Evolutionary conservation across 2,888 invertebrate species (phyloP), one percentile per base, ranked within the genome.

Genomic region (Tenthredo amoena): DNA sequence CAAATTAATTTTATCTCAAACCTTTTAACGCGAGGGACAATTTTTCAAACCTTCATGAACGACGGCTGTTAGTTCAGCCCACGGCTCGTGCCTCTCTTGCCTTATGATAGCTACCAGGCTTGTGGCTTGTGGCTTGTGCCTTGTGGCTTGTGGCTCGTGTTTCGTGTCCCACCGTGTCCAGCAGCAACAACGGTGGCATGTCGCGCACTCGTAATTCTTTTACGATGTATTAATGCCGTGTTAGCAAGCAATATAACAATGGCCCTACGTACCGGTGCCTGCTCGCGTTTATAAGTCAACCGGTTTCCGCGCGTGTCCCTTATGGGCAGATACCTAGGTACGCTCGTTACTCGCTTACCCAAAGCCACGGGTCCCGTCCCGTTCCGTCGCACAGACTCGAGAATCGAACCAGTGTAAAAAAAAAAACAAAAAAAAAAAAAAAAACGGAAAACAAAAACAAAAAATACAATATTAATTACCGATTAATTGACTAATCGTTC

Each of bases 151-250:
- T 21, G 47, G 81, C 81, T 62, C 58, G 81, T 81, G 81, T 81
- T 62, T 62, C 62, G 79, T 79, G 58, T 58, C 58, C 62, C 62
- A 81, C 81, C 81, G 81, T 81, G 81, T 81, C 81, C 81, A 58
- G 50, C 77, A 50, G 21, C 58, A 21, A 71, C 81, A 55, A 43
- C 40, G 74, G 83, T 90, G 88, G 88, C 91, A 88, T 91, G 91
- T 88, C 89, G 89, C 88, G 88, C 87, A 85, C 88, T 89, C 91
- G 90, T 91, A 90, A 91, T 89, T 92, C 91, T 89, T 84, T 86
- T 86, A 86, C 91, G 88, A 91, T 91, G 91, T 90, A 91, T 91
- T 91, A 92, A 91, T 91, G 92, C 90, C 91, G 91, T 91, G 92
- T 91, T 91, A 91, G 89, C 91, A 88, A 90, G 91, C 90, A 90